A percentile compares a stretch with the other conserved stretches of the same genome.
These are phyloP conservation scores for Rhinichthys klamathensis DNA, from an alignment of 2,113 vertebrate genomes.

Conservation along the genomic window DNA sequence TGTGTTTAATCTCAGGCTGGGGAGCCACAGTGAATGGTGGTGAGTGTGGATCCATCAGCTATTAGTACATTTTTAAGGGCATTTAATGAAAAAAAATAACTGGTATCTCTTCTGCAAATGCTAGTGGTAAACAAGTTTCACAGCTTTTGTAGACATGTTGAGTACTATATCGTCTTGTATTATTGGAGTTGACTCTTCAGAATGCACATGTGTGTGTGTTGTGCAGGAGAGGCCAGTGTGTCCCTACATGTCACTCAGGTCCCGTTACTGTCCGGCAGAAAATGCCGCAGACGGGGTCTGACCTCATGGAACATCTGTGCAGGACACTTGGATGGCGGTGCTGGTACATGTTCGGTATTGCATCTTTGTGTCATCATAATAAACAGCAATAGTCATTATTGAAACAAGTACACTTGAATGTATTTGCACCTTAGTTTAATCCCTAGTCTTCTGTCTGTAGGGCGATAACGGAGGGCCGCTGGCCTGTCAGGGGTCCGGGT, in stretches of 20 bases:
- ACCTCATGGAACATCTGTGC: conserved; percentile 84
- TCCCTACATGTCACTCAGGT: conserved; percentile 80
- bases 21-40: conserved; percentile 57
- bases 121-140: neutral
- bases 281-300: conserved; percentile 80
- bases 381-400: neutral
- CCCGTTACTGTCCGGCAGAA: conserved; percentile 79
- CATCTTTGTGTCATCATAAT: neutral
- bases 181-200: neutral
- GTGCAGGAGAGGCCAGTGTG: conserved; percentile 58
- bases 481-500: conserved; percentile 80
- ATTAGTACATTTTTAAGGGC: neutral
- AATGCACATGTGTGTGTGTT: conserved; percentile 22
- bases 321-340: conserved; percentile 79
- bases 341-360: conserved; percentile 85
- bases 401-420: neutral
- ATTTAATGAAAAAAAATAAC: neutral
- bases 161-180: neutral
- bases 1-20: conserved; percentile 67
- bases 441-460: conserved; percentile 60
- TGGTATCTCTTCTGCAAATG: neutral
- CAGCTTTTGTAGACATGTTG: neutral
- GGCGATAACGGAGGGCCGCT: conserved; percentile 86
- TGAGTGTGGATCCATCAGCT: conserved; percentile 37
- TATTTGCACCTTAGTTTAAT: neutral